Evolutionary conservation across 2,888 invertebrate genomes (phyloP), one percentile per base, ranked within the genome.

Genomic region (Protula sp.): DNA sequence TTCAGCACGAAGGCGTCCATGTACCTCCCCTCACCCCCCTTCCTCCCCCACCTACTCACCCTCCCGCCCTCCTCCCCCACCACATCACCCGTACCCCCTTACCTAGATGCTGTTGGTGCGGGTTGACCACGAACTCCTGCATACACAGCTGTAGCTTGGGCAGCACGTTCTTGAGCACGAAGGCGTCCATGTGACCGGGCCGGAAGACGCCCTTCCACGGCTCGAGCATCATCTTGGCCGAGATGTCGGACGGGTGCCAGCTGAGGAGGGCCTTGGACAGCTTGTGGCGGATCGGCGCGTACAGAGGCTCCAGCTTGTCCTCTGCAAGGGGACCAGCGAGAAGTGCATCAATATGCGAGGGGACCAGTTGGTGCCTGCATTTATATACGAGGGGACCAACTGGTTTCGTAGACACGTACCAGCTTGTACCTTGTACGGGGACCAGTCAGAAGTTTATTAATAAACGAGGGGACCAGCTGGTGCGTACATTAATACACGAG

Each of bases 241-340:
- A 97, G 47, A 87, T 85, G 83, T 98, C 98, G 0, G 91, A 91
- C 0, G 97, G 95, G 83, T 94, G 91, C 98, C 98, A 99, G 57
- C 89, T 89, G n/a, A 87, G 85, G 64, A 99, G 84, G 14, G 97
- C 97, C 45, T 86, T 86, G 30, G 91, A 90, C 55, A 99, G 84
- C 76, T 97, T 97, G 56, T 94, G 89, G 51, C 97, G 86, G 70
- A 99, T 93, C 50, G 90, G 87, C 0, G 93, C 92, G 83, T 93
- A 95, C 38, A 94, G 87, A 2, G 83, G 80, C 59, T 84, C 83
- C 56, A 84, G 70, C 24, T 80, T 75, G 30, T 79, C 72, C 38
- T 38, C 19, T 19, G 19, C 19, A 9, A 38, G 38, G 19, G 29
- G n/a, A n/a, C n/a, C 75, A n/a, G n/a, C n/a, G n/a, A n/a, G n/a